Percentiles rank a stretch among this genome's conserved stretches.
These are phyloP conservation scores for Epinephelus coioides DNA, from an alignment of 2,797 vertebrate species.

Conservation along the genomic window DNA sequence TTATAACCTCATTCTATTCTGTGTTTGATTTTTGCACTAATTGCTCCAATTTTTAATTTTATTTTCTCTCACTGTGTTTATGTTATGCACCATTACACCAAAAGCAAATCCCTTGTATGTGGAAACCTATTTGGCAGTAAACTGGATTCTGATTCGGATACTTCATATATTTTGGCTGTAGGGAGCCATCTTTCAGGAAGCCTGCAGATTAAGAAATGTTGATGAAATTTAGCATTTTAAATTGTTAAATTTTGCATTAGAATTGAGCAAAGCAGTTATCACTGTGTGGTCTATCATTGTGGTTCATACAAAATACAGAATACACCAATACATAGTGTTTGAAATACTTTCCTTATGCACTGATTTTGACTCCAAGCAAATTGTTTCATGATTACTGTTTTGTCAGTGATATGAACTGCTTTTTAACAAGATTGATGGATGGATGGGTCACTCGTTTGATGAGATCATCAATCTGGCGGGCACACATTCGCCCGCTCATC, in stretches of 20 bases:
- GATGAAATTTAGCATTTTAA: not conserved
- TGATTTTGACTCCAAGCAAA: not conserved
- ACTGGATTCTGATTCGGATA: no score
- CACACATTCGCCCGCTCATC: conserved; percentile 20
- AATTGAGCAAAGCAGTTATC: not conserved
- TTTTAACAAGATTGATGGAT: conserved; percentile 21
- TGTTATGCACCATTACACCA: no score
- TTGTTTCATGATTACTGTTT: not conserved
- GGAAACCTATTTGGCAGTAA: no score
- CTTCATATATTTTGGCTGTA: not conserved
- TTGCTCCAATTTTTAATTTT: no score
- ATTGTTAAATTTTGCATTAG: not conserved
- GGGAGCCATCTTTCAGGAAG: not conserved
- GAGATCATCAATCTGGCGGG: conserved; percentile 24
- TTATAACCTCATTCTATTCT: no score
- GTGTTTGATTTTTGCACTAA: no score
- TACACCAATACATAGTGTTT: not conserved
- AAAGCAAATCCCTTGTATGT: no score
- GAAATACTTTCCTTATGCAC: conserved; percentile 1
- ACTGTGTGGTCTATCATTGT: not conserved
- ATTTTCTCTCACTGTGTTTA: no score
- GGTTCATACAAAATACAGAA: not conserved
- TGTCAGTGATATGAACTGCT: not conserved
- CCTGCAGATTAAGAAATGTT: not conserved
- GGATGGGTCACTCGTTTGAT: conserved; percentile 3